phyloP scores from a whole-genome alignment of 2,888 invertebrate genomes.

The Lutraria lutraria region DNA sequence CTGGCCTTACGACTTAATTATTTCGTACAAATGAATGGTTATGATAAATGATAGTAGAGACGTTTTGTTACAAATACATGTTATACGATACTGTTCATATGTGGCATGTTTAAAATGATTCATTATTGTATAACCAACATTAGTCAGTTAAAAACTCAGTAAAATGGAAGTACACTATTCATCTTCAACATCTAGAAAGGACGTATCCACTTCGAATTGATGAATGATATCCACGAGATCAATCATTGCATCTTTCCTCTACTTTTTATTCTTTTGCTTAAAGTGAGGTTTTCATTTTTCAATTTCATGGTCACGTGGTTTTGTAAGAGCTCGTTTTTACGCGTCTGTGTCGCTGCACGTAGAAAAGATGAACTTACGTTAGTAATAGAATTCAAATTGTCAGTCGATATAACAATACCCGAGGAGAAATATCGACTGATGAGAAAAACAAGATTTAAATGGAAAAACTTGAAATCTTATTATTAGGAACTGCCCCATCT shows the following conservation, averaged over 20 bases:
- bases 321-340: slow-evolving; percentile 28
- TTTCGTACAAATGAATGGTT: background rate
- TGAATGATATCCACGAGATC: slow-evolving; percentile 34
- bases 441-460: slow-evolving; percentile 9
- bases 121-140: background rate
- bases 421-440: background rate
- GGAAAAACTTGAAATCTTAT: background rate
- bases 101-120: background rate
- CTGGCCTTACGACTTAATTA: slow-evolving; percentile 16
- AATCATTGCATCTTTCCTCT: slow-evolving; percentile 22
- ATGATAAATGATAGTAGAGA: slow-evolving; percentile 4
- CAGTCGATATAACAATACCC: background rate
- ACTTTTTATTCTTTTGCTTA: background rate
- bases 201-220: slow-evolving; percentile 12
- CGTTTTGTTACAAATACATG: slow-evolving; percentile 12
- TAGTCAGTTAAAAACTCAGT: background rate
- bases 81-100: background rate
- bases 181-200: slow-evolving; percentile 4
- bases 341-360: background rate
- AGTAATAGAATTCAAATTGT: background rate
- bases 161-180: background rate
- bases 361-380: slow-evolving; percentile 13
- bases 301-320: slow-evolving; percentile 44
- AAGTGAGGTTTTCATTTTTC: slow-evolving; percentile 39
- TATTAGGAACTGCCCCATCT: background rate